Conservation (phyloP, 2,888 invertebrate genomes). For the Thymelicus sylvestris region DNA sequence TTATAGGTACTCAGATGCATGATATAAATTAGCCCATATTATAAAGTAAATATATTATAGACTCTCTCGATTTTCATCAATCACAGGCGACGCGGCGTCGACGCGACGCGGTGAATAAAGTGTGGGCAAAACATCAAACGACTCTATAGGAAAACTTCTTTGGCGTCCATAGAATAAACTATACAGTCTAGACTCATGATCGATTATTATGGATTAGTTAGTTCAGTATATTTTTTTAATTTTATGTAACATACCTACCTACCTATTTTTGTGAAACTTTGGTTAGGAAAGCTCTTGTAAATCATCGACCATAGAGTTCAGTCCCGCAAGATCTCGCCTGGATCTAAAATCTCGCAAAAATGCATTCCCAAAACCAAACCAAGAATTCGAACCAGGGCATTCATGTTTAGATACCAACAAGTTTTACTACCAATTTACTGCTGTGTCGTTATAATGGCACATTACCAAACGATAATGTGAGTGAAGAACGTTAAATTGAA, state of each 20-base stretch:
- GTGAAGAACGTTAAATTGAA: conserved; percentile 11
- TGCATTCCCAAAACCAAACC: too few relatives aligned
- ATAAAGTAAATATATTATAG: background rate
- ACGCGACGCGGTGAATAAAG: background rate
- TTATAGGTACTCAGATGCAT: too few relatives aligned
- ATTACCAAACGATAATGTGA: conserved; percentile 3
- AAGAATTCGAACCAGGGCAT: background rate
- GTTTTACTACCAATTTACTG: background rate
- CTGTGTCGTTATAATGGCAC: too few relatives aligned
- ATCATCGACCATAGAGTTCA: too few relatives aligned
- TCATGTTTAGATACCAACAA: too few relatives aligned
- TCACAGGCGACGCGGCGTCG: background rate
- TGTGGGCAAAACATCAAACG: conserved; percentile 2
- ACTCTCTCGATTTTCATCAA: background rate
- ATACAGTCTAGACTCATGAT: background rate
- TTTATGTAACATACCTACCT: too few relatives aligned
- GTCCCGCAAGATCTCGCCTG: too few relatives aligned
- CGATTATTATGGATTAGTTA: background rate
- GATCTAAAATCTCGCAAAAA: too few relatives aligned
- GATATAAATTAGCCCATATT: background rate
- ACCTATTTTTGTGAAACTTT: too few relatives aligned
- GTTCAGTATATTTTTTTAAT: background rate
- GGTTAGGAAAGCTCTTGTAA: too few relatives aligned
- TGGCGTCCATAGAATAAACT: background rate
- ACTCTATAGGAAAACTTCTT: background rate